These are phyloP conservation scores for Lepisosteus osseus DNA, from an alignment of 2,113 vertebrate species.

Conservation along the genomic window DNA sequence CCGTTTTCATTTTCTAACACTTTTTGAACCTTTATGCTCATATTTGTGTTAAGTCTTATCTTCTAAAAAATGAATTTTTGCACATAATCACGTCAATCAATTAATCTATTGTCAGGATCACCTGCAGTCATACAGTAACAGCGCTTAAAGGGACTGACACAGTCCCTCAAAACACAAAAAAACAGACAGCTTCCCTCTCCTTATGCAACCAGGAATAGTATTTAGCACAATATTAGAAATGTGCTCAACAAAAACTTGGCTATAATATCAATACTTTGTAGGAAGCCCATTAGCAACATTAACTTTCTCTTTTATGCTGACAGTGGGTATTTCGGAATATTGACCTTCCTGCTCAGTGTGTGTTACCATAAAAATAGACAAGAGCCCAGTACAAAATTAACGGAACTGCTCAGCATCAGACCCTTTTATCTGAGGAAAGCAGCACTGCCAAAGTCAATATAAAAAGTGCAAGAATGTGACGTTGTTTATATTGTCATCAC, in stretches of 20 bases:
- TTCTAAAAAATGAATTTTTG: slow-evolving; percentile 13
- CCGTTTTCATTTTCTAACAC: slow-evolving; percentile 9
- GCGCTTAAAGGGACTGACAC: slow-evolving; percentile 1
- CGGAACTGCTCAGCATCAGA: slow-evolving; percentile 64
- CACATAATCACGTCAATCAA: slow-evolving; percentile 23
- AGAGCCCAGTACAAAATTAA: slow-evolving; percentile 58
- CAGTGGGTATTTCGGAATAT: slow-evolving; percentile 60
- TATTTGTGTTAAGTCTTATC: background rate
- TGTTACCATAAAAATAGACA: slow-evolving; percentile 64
- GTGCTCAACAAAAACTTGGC: slow-evolving; percentile 49
- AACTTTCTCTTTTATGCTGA: slow-evolving; percentile 69
- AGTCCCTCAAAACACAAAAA: slow-evolving; percentile 3
- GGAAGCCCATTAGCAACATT: slow-evolving; percentile 56
- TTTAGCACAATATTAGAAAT: slow-evolving; percentile 35
- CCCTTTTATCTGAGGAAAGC: slow-evolving; percentile 64
- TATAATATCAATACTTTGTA: slow-evolving; percentile 59
- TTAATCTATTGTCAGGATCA: slow-evolving; percentile 18
- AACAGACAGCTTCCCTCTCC: background rate
- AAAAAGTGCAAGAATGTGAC: slow-evolving; percentile 60
- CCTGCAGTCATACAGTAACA: background rate
- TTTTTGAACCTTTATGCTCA: slow-evolving; percentile 14
- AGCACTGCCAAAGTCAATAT: slow-evolving; percentile 57
- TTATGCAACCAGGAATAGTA: background rate
- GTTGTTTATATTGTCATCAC: slow-evolving; percentile 51
- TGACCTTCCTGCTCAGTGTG: slow-evolving; percentile 71